Conservation (phyloP, 2,888 invertebrate genomes). For the Bugula neritina region DNA sequence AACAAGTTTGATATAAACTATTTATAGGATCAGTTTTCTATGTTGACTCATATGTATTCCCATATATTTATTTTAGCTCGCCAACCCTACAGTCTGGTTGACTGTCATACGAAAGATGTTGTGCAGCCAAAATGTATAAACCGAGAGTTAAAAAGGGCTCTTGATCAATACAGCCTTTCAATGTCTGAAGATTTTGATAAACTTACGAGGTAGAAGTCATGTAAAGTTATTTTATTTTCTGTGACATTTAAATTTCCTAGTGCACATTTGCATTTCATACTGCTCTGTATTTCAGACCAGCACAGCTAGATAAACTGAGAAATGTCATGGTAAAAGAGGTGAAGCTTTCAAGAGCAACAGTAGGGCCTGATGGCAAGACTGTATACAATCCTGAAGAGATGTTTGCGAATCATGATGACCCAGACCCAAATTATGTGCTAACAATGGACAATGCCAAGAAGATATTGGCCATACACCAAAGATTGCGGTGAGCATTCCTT, state of each 20-base stretch:
- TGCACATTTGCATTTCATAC: no score
- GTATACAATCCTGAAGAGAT: neutral
- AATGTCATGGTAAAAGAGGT: neutral
- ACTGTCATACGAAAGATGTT: constrained; percentile 37
- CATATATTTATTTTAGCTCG: neutral
- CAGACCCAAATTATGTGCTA: constrained; percentile 29
- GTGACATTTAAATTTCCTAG: no score
- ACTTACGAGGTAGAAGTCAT: constrained; percentile 37
- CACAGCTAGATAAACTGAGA: constrained; percentile 6
- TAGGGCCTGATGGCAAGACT: neutral
- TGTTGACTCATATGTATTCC: no score
- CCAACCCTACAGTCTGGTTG: constrained; percentile 35
- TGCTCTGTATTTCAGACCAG: no score
- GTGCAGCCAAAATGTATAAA: constrained; percentile 37
- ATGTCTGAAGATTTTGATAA: constrained; percentile 40
- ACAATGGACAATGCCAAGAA: constrained; percentile 29
- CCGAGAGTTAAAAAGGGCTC: constrained; percentile 35
- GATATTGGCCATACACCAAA: constrained; percentile 21
- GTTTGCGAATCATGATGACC: constrained; percentile 10
- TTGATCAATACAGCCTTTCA: constrained; percentile 32
- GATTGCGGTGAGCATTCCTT: neutral
- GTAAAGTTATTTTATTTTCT: neutral
- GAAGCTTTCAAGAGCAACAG: neutral
- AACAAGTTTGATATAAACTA: no score
- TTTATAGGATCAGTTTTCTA: no score